These are phyloP conservation scores for Drosophila antonietae DNA, from an alignment of 2,888 invertebrate species.

Conservation along the genomic window DNA sequence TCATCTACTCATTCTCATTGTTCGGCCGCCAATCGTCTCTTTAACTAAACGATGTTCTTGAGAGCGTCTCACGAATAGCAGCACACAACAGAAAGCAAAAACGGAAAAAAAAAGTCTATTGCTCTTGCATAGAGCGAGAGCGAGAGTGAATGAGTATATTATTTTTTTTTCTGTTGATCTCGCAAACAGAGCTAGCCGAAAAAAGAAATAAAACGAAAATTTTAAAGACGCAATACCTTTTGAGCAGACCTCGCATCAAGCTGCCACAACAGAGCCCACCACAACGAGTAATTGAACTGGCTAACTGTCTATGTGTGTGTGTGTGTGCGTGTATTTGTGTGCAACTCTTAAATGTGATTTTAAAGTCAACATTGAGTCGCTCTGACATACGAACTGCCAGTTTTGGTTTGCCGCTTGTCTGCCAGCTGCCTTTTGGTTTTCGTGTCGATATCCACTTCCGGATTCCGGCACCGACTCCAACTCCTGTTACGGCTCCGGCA, in stretches of 20 bases:
- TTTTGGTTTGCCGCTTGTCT: slow-evolving; percentile 73
- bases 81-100: too few species aligned
- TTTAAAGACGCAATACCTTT: too few species aligned
- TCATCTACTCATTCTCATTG: too few species aligned
- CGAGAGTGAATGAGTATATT: too few species aligned
- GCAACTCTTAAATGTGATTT: slow-evolving; percentile 68
- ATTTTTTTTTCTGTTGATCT: too few species aligned
- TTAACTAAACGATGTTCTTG: too few species aligned
- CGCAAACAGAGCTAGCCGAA: too few species aligned
- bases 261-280: slow-evolving; percentile 34
- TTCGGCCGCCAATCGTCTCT: too few species aligned
- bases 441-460: slow-evolving; percentile 10
- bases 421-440: slow-evolving; percentile 38
- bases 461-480: not conserved
- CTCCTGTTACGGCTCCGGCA: not conserved
- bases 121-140: too few species aligned
- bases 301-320: slow-evolving; percentile 23
- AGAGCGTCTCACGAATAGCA: too few species aligned
- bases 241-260: not conserved
- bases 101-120: too few species aligned
- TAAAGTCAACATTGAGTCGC: slow-evolving; percentile 69
- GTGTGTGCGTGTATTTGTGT: slow-evolving; percentile 12
- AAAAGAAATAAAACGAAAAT: too few species aligned
- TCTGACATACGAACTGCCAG: slow-evolving; percentile 71
- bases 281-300: slow-evolving; percentile 68